Base-by-base conservation (phyloP, 2,888 invertebrate species). In the Brassicogethes aeneus region DNA sequence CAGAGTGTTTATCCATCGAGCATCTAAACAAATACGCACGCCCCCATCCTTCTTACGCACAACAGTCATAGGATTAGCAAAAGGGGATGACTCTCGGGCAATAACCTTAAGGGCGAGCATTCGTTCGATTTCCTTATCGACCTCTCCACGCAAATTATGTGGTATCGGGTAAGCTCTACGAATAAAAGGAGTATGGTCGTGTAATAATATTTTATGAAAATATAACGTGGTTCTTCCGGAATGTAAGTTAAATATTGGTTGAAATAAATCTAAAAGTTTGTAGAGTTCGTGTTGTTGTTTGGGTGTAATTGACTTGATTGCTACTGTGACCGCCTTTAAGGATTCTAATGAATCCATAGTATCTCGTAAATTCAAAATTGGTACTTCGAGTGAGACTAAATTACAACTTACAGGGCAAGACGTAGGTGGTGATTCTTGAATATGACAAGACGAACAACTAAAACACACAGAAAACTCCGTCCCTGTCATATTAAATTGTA, bases 11-110 rank as follows among this genome's bases (percentile, higher is more conserved):
- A 61, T 16, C 30, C 43, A 44, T 8, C 62, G 31, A 0, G 60
- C 59, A 41, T 62, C 60, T 15, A 60, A 36, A 39, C 59, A 58
- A 12, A 61, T 45, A 2, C 61, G 44, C 1, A 62, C 46, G 1
- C 34, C 17, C 3, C 40, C 45, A 37, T 50, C 42, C 34, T 49
- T 50, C 39, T 46, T 48, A 12, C 16, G 15, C n/a, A 42, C 46
- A 2, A 48, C 38, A 2, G 42, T 42, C 23, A 49, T 39, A 2
- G 48, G 50, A 23, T 40, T 47, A 3, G 43, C 38, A 44, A 51
- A 61, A 2, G 54, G 48, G 12, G 57, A 59, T 2, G 41, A 36
- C 2, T 54, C 53, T 33, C 56, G 23, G 41, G 54, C 51, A 10
- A 62, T 60, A 0, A 64, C 52, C 1, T 55, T 60, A n/a, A 38